A percentile compares a stretch with the other conserved stretches of the same genome.
Evolutionary conservation across 2,797 vertebrate genomes (phyloP).

Genomic region (Odontamblyopus lacepedii): DNA sequence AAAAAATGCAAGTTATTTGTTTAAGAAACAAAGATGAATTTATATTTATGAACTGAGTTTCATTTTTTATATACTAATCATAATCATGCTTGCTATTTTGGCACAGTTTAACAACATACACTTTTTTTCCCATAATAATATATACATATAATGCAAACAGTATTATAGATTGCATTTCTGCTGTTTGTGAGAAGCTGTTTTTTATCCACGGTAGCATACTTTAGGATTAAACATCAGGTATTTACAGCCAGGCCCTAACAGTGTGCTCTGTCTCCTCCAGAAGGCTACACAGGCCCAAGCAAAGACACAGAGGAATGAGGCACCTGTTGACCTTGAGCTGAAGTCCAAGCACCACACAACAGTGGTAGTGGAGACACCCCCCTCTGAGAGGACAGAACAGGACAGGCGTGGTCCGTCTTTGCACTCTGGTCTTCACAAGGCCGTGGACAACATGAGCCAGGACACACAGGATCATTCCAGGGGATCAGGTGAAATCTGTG

Average conservation of each 20-base stretch:
- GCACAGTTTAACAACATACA: neutral
- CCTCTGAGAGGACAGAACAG: conserved; percentile 31
- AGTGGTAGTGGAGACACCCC: conserved; percentile 31
- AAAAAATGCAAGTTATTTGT: neutral
- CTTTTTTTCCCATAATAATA: no score
- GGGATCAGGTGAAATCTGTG: conserved; percentile 59
- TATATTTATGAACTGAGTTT: neutral
- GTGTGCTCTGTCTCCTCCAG: conserved; percentile 65
- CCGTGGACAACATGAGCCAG: conserved; percentile 43
- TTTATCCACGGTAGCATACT: conserved; percentile 50
- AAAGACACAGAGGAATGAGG: conserved; percentile 59
- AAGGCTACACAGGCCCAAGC: conserved; percentile 64
- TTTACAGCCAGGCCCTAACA: conserved; percentile 64
- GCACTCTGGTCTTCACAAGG: conserved; percentile 27
- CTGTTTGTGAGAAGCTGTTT: conserved; percentile 38
- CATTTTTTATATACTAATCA: neutral
- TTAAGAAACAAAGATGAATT: neutral
- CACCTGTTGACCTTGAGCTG: conserved; percentile 60
- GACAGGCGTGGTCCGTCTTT: conserved; percentile 39
- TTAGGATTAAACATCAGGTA: conserved; percentile 57
- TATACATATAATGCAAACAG: neutral
- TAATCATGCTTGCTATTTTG: neutral
- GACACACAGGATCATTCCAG: conserved; percentile 56
- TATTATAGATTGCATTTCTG: neutral
- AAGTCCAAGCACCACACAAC: conserved; percentile 26